These are phyloP conservation scores for Frieseomelitta varia DNA, from an alignment of 1,140 invertebrate genomes.

Conservation along the genomic window DNA sequence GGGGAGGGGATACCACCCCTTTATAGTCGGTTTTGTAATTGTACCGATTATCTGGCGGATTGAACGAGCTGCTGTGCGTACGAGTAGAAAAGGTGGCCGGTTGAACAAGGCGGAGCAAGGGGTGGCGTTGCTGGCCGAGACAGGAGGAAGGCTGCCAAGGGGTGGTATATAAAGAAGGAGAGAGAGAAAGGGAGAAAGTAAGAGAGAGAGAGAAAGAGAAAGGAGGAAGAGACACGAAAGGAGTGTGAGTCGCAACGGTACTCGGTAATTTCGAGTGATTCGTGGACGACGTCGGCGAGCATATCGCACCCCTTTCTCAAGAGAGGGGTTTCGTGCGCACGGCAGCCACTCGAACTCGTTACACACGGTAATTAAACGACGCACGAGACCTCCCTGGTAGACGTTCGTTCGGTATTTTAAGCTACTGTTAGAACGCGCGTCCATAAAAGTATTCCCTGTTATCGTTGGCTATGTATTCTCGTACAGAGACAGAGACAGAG, in stretches of 20 bases:
- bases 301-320: conserved; percentile 71
- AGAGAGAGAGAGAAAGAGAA: neutral
- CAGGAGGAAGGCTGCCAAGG: conserved; percentile 27
- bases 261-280: conserved; percentile 73
- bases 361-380: conserved; percentile 81
- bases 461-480: neutral
- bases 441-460: neutral
- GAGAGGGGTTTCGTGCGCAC: conserved; percentile 77
- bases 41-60: conserved; percentile 37
- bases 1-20: neutral
- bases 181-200: no score
- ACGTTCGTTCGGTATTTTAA: conserved; percentile 66
- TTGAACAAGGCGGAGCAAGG: conserved; percentile 32
- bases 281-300: conserved; percentile 73
- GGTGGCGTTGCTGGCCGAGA: conserved; percentile 25
- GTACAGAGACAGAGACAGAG: neutral
- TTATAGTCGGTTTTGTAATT: conserved; percentile 10
- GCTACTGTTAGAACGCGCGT: conserved; percentile 70
- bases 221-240: neutral
- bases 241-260: conserved; percentile 64
- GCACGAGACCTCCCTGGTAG: conserved; percentile 76
- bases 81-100: conserved; percentile 23
- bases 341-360: conserved; percentile 81
- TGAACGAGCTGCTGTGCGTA: conserved; percentile 12
- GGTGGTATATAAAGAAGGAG: neutral